These are phyloP conservation scores for Hydrotaea cyrtoneurina DNA, from an alignment of 2,888 invertebrate species.

Conservation along the genomic window DNA sequence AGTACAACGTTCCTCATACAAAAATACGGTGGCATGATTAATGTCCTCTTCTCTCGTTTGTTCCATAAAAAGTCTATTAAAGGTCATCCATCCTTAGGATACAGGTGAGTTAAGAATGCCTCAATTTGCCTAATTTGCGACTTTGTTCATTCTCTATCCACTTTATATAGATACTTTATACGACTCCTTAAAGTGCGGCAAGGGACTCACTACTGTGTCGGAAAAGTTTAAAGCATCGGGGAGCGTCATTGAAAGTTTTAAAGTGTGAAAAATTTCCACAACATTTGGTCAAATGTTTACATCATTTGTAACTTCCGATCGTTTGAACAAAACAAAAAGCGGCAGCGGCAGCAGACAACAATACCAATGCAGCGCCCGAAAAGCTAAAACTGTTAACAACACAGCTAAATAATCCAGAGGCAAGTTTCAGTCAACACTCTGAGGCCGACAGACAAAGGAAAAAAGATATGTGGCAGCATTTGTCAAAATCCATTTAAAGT, in stretches of 20 bases:
- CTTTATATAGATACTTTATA: too few relatives aligned
- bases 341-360: neutral
- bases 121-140: too few relatives aligned
- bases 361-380: neutral
- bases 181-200: too few relatives aligned
- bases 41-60: too few relatives aligned
- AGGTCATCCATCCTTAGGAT: too few relatives aligned
- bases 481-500: slow-evolving; percentile 49
- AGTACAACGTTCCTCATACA: too few relatives aligned
- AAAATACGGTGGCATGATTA: too few relatives aligned
- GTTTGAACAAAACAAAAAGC: slow-evolving; percentile 36
- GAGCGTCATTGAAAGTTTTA: neutral
- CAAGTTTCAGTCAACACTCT: slow-evolving; percentile 42
- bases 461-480: slow-evolving; percentile 43
- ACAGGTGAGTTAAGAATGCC: too few relatives aligned
- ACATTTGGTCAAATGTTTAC: slow-evolving; percentile 51
- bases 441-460: slow-evolving; percentile 4
- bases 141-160: too few relatives aligned
- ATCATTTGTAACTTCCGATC: slow-evolving; percentile 52
- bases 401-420: neutral
- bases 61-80: too few relatives aligned
- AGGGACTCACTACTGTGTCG: too few relatives aligned
- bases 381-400: neutral
- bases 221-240: too few relatives aligned
- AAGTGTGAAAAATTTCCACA: slow-evolving; percentile 56